Conservation (phyloP, 1,140 invertebrate species). For the Orchestia grillus region DNA sequence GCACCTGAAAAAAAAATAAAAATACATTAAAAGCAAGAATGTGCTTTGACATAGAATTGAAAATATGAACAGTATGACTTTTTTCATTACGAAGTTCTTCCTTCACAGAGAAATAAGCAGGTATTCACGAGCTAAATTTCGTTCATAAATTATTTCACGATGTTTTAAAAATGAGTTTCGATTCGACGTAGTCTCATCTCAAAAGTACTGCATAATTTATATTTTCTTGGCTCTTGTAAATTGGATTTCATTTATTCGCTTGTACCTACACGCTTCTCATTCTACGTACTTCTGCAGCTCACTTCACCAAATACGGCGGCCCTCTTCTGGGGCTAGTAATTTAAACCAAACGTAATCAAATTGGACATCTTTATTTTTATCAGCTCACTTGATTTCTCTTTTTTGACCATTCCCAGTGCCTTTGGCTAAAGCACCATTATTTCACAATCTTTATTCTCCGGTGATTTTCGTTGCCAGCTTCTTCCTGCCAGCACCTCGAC, state of each 20-base stretch:
- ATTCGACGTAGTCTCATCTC: background rate
- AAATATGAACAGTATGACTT: background rate
- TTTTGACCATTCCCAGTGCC: background rate
- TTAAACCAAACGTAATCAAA: background rate
- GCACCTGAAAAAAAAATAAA: background rate
- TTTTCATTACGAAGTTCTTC: background rate
- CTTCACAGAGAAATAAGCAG: background rate
- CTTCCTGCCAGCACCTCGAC: background rate
- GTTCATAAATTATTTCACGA: background rate
- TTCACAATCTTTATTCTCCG: background rate
- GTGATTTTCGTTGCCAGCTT: background rate
- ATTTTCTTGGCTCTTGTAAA: background rate
- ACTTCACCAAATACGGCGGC: background rate
- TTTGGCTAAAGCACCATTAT: background rate
- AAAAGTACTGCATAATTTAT: background rate
- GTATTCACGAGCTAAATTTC: background rate
- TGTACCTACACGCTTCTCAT: background rate
- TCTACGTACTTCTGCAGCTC: background rate
- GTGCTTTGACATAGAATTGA: background rate
- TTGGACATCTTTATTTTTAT: background rate
- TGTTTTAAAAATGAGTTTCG: background rate
- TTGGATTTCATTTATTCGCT: background rate
- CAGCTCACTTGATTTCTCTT: background rate
- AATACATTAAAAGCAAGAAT: background rate
- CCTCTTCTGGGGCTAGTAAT: background rate